A percentile compares a stretch with the other conserved stretches of the same genome.
Conservation (phyloP, 2,113 vertebrate genomes). For the Girardinichthys multiradiatus region DNA sequence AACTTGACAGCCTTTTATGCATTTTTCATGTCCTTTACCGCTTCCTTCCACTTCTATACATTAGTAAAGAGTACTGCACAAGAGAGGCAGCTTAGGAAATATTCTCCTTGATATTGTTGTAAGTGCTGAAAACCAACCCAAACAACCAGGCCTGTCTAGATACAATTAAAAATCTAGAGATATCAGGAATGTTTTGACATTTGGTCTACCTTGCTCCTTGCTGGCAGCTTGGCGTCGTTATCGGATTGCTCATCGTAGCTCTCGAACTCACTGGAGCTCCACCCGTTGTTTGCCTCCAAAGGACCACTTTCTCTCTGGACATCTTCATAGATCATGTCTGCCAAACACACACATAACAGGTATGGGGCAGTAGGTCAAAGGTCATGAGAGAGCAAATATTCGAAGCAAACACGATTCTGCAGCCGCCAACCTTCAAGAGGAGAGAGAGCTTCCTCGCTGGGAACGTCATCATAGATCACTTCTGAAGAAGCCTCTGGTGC, state of each 20-base stretch:
- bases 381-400: background rate
- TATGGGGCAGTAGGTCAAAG: constrained; percentile 7
- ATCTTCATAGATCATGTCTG: constrained; percentile 86
- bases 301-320: constrained; percentile 72
- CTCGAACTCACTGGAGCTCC: constrained; percentile 98
- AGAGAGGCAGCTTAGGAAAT: constrained; percentile 40
- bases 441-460: constrained; percentile 79
- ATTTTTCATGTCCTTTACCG: constrained; percentile 53
- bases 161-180: constrained; percentile 17
- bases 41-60: constrained; percentile 43
- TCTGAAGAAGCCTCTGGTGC: constrained; percentile 73
- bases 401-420: background rate
- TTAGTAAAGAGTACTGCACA: constrained; percentile 45
- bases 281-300: constrained; percentile 80
- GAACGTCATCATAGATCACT: constrained; percentile 96
- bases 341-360: constrained; percentile 19
- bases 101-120: constrained; percentile 47
- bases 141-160: constrained; percentile 21
- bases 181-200: constrained; percentile 8
- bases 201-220: constrained; percentile 79
- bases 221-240: constrained; percentile 74
- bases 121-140: constrained; percentile 24
- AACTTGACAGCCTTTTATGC: constrained; percentile 35
- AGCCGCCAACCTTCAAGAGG: constrained; percentile 80
- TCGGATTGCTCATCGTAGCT: constrained; percentile 95